Evolutionary conservation across 2,113 vertebrate genomes (phyloP).

Genomic region (Tapirus terrestris): DNA sequence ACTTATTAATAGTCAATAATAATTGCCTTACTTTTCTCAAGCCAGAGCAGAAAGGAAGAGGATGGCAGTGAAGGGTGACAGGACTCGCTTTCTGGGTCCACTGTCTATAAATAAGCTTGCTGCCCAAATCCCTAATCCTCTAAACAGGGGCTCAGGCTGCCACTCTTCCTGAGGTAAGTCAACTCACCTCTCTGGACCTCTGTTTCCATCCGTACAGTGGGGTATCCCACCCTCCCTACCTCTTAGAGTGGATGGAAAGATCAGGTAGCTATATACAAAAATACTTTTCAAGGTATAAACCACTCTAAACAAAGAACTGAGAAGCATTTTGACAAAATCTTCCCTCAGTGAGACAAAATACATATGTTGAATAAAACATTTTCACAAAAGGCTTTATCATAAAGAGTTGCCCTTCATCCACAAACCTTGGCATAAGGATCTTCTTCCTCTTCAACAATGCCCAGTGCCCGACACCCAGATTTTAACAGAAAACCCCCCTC

Average conservation of each 20-base stretch:
- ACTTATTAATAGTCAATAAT: background rate
- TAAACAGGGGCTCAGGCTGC: background rate
- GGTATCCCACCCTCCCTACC: background rate
- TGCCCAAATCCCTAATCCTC: background rate
- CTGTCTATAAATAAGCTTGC: background rate
- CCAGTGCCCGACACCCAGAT: background rate
- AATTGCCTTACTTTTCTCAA: background rate
- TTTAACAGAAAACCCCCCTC: background rate
- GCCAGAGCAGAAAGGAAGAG: background rate
- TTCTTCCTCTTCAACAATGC: background rate
- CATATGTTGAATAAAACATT: background rate
- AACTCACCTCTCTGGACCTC: background rate
- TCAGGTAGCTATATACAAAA: background rate
- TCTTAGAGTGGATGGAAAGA: background rate
- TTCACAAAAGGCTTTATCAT: background rate
- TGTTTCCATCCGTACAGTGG: background rate
- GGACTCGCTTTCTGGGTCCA: background rate
- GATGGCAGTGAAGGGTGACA: background rate
- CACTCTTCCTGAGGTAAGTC: background rate
- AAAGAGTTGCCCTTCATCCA: background rate
- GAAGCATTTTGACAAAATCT: conserved; percentile 13
- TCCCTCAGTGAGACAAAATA: background rate
- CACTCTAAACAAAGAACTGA: background rate
- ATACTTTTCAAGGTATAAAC: background rate
- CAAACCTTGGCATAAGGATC: background rate